Evolutionary conservation across 2,113 vertebrate genomes (phyloP), one percentile per base, ranked within the genome.

Genomic region (Rhegmatorhina hoffmannsi): DNA sequence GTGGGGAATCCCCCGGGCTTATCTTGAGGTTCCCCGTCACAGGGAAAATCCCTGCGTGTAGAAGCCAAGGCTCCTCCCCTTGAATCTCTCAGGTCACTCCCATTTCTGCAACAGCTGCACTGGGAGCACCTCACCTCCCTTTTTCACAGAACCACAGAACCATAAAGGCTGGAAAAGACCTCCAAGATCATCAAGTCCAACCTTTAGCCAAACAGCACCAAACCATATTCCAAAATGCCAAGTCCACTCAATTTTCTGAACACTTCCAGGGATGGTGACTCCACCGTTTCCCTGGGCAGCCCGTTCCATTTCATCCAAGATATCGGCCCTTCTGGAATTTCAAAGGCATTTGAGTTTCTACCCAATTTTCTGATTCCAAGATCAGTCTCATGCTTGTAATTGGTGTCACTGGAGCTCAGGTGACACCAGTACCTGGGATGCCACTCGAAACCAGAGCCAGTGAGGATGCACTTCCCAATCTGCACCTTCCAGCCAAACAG

Each of bases 21-120:
- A 62, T 50, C 76, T 73, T 50, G 38, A 94, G 47, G 76, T 33
- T 29, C 44, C 19, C 4, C 1, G 17, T 89, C 93, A 94, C 28
- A 82, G 95, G 94, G 95, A 97, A 97, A 97, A 94, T 55, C 95
- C 95, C 90, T 64, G 1, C 1, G 13, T 64, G 53, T 52, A 59
- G 7, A 4, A 75, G 43, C 19, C 58, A 18, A 49, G 12, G 68
- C 94, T 95, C 94, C 94, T 87, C 96, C 95, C 36, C 44, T 33
- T 26, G 17, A 25, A 26, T 28, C 49, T 53, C 5, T 60, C 52
- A 53, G 34, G 47, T 60, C 78, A 82, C 58, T 86, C 46, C 56
- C 29, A 63, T 29, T 90, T 73, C 72, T 94, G 40, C 38, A 49
- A 60, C 13, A 1, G 1, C 47, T 67, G 24, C 33, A 3, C n/a